A percentile compares a stretch with the other conserved stretches of the same genome.
These are phyloP conservation scores for Eugnorisma glareosa DNA, from an alignment of 2,888 invertebrate species.

Conservation along the genomic window DNA sequence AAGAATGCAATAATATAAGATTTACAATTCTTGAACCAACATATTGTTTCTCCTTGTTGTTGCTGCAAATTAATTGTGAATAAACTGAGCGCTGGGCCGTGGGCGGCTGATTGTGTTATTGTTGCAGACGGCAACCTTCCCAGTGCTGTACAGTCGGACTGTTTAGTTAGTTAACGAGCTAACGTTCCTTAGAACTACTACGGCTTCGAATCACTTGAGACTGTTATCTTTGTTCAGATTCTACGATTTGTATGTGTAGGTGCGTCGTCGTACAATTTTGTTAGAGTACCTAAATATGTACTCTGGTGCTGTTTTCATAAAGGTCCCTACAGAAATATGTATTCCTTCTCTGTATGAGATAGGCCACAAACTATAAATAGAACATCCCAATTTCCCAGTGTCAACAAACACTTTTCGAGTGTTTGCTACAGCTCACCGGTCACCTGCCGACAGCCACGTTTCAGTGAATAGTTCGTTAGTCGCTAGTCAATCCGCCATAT, in stretches of 20 bases:
- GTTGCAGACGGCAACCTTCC: background rate
- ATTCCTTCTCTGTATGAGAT: background rate
- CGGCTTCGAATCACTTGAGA: slow-evolving; percentile 3
- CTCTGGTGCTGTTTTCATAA: background rate
- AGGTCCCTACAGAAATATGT: background rate
- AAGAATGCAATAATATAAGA: background rate
- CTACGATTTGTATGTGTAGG: background rate
- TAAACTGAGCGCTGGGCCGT: too few relatives aligned
- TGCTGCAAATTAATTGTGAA: slow-evolving; percentile 12
- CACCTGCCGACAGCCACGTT: background rate
- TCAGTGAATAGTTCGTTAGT: background rate
- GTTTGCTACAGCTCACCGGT: background rate
- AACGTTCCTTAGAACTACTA: slow-evolving; percentile 8
- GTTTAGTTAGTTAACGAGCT: background rate
- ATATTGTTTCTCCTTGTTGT: too few relatives aligned
- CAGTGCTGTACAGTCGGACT: background rate
- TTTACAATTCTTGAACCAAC: background rate
- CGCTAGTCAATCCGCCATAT: background rate
- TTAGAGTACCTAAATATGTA: background rate
- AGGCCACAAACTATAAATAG: background rate
- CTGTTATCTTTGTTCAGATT: slow-evolving; percentile 1
- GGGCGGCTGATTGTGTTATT: background rate
- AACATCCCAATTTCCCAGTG: background rate
- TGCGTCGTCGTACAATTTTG: background rate
- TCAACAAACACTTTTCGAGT: background rate